Conservation (phyloP, 2,113 vertebrate species). For the Dromiciops gliroides region DNA sequence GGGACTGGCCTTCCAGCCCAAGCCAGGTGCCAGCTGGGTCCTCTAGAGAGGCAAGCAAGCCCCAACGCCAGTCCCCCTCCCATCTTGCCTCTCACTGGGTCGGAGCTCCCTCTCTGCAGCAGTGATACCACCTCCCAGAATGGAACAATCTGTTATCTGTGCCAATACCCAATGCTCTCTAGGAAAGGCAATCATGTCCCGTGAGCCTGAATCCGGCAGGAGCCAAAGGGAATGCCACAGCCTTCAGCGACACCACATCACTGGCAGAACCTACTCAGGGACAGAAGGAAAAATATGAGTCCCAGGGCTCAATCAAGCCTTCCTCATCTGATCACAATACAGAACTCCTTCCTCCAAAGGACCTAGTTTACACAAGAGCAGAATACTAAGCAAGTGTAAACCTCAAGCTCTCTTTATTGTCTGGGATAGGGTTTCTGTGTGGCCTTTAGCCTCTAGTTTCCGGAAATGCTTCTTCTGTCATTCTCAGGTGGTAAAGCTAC, state of each 20-base stretch:
- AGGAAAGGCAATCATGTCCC: background rate
- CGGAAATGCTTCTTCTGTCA: background rate
- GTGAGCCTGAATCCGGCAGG: background rate
- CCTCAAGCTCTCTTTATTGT: background rate
- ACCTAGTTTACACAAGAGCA: background rate
- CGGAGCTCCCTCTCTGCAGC: background rate
- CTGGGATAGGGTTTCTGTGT: background rate
- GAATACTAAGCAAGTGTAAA: background rate
- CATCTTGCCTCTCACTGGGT: background rate
- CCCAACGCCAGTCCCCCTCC: background rate
- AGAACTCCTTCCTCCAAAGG: background rate
- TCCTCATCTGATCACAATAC: background rate
- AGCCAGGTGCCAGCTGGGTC: slow-evolving; percentile 44
- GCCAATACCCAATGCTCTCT: background rate
- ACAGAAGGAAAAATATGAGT: background rate
- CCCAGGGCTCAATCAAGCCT: background rate
- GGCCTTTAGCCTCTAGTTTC: background rate
- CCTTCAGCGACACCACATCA: background rate
- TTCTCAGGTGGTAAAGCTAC: background rate
- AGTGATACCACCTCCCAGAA: background rate
- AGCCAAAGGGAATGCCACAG: background rate
- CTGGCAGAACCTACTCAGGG: background rate
- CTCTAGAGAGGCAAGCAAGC: background rate
- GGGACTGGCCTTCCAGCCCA: background rate
- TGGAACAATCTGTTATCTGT: background rate